Base-by-base conservation (phyloP, 2,888 invertebrate genomes). In the Slavum lentiscoides region DNA sequence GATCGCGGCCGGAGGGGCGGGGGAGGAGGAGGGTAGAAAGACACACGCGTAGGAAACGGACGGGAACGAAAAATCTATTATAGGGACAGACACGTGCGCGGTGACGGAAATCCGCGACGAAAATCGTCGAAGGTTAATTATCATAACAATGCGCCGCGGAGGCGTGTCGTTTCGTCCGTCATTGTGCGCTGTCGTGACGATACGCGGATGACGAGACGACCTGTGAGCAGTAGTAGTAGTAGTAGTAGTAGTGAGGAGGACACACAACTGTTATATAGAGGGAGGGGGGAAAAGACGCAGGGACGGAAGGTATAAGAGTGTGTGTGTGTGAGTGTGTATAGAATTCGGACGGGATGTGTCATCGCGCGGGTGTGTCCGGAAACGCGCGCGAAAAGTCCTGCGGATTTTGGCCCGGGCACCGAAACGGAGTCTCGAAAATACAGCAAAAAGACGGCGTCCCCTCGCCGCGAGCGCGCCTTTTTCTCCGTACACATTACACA, bases 101-200 rank as follows among this genome's bases (percentile, higher is more conserved):
- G 72, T 66, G 80, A 72, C 80, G 80, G 80, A 80, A 72, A 80
- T 80, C 80, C 80, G 80, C 80, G 80, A 80, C 64, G 80, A 80
- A 72, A 80, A 80, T 80, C 80, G 80, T 80, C 80, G 80, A 72
- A 80, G 80, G 80, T 80, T 80, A 80, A 80, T 80, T 80, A 80
- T 72, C 80, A 80, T 80, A 80, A 80, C 80, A 80, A 80, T 80
- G n/a, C 72, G 19, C 74, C 39, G 43, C 74, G 66, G 74, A 43
- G 74, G 66, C 74, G 74, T 66, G 39, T 58, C 70, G 58, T 37
- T 30, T 69, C 43, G 39, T 74, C 76, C 43, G 39, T 74, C 76
- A 62, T 77, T 69, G 76, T 76, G 59, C 53, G 64, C 21, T n/a
- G 37, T 11, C 17, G 23, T 21, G 7, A 5, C 43, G 4, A 43